Percentiles rank a stretch among this genome's conserved stretches.
Evolutionary conservation across 2,113 vertebrate genomes (phyloP).

Genomic region (Fulmarus glacialis): DNA sequence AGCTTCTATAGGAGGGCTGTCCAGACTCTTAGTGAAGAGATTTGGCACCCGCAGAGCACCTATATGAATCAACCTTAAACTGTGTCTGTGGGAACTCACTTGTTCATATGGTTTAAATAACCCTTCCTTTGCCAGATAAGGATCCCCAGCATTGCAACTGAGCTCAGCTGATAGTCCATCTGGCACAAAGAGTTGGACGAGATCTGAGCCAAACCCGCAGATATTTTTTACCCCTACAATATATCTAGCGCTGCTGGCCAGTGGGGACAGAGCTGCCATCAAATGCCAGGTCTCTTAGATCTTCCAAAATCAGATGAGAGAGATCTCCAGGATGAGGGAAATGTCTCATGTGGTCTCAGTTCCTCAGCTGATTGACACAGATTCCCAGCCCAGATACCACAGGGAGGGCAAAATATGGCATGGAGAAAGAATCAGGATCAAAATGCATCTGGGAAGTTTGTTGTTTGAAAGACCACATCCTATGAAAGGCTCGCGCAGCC

Average conservation of each 20-base stretch:
- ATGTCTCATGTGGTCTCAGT: not conserved
- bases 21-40: not conserved
- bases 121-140: not conserved
- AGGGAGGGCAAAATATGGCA: not conserved
- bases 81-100: not conserved
- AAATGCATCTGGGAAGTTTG: not conserved
- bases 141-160: not conserved
- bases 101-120: not conserved
- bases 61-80: not conserved
- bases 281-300: not conserved
- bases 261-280: not conserved
- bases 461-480: not conserved
- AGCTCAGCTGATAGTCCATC: not conserved
- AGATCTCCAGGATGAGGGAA: not conserved
- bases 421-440: not conserved
- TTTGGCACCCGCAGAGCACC: not conserved
- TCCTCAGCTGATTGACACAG: not conserved
- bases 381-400: not conserved
- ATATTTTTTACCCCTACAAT: not conserved
- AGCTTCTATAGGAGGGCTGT: not conserved
- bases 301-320: not conserved
- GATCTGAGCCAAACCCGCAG: not conserved
- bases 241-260: not conserved
- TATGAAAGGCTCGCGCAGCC: accelerated
- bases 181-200: not conserved